phyloP scores from a whole-genome alignment of 1,140 invertebrate genomes.

The Tetraneura akinire region DNA sequence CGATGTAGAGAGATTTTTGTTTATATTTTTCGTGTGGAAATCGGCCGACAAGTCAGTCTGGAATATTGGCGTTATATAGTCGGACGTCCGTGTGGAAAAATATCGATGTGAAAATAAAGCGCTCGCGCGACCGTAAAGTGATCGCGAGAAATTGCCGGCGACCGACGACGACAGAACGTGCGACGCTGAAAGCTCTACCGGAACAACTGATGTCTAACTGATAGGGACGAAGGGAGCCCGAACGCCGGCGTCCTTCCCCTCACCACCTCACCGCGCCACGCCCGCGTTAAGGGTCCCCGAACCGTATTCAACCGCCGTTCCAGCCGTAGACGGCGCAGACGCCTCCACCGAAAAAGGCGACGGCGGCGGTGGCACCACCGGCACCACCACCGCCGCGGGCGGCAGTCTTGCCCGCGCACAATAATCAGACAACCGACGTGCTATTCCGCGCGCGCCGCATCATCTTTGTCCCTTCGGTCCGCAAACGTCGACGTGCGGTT shows the following conservation, averaged over 20 bases:
- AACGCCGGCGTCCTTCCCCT: neutral
- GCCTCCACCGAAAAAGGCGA: too few relatives aligned
- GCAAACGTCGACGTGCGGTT: too few relatives aligned
- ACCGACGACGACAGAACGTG: neutral
- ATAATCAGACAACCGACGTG: conserved; percentile 31
- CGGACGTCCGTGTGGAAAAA: too few relatives aligned
- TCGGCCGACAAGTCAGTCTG: too few relatives aligned
- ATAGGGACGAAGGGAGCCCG: conserved; percentile 35
- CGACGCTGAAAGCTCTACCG: conserved; percentile 47
- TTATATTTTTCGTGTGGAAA: too few relatives aligned
- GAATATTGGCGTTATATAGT: too few relatives aligned
- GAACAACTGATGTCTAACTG: conserved; percentile 35
- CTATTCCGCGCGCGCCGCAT: neutral
- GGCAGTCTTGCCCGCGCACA: conserved; percentile 35
- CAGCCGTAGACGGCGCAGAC: too few relatives aligned
- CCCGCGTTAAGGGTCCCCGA: too few relatives aligned
- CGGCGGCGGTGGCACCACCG: too few relatives aligned
- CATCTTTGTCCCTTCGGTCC: neutral
- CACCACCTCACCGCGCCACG: neutral
- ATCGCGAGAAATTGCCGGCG: neutral
- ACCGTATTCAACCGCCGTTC: too few relatives aligned
- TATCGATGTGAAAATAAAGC: too few relatives aligned
- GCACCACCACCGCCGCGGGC: neutral
- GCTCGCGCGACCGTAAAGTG: neutral
- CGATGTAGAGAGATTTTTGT: too few relatives aligned